A percentile compares a stretch with the other conserved stretches of the same genome.
Evolutionary conservation across 2,113 vertebrate species (phyloP).

Genomic region (Sporophila hypoxantha): DNA sequence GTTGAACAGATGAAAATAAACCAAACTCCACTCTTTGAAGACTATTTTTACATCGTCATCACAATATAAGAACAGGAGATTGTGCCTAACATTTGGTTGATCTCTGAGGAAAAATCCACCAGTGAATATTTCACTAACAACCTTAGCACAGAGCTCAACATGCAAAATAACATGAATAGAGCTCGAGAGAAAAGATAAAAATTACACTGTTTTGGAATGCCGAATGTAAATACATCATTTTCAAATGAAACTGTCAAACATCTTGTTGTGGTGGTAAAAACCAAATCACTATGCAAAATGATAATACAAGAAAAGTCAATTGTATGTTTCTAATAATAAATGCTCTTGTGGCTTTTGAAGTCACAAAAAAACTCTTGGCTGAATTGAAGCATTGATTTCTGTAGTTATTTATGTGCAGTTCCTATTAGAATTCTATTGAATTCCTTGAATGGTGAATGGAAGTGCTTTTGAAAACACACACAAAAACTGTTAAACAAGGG

Average conservation of each 20-base stretch:
- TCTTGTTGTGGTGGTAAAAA: slow-evolving; percentile 48
- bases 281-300: slow-evolving; percentile 45
- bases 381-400: slow-evolving; percentile 62
- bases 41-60: background rate
- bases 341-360: slow-evolving; percentile 59
- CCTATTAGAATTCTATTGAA: slow-evolving; percentile 61
- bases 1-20: background rate
- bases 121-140: background rate
- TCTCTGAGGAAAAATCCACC: background rate
- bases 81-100: background rate
- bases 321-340: slow-evolving; percentile 61
- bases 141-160: background rate
- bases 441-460: slow-evolving; percentile 58
- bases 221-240: slow-evolving; percentile 44
- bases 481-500: slow-evolving; percentile 45
- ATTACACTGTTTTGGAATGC: slow-evolving; percentile 28
- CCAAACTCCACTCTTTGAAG: background rate
- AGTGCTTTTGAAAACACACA: slow-evolving; percentile 58
- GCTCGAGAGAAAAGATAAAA: slow-evolving; percentile 2
- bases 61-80: background rate
- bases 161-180: background rate
- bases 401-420: slow-evolving; percentile 60
- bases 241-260: slow-evolving; percentile 56
- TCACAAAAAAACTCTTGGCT: slow-evolving; percentile 46
- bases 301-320: slow-evolving; percentile 58